Evolutionary conservation across 2,113 vertebrate genomes (phyloP).

Genomic region (Pteropus alecto): DNA sequence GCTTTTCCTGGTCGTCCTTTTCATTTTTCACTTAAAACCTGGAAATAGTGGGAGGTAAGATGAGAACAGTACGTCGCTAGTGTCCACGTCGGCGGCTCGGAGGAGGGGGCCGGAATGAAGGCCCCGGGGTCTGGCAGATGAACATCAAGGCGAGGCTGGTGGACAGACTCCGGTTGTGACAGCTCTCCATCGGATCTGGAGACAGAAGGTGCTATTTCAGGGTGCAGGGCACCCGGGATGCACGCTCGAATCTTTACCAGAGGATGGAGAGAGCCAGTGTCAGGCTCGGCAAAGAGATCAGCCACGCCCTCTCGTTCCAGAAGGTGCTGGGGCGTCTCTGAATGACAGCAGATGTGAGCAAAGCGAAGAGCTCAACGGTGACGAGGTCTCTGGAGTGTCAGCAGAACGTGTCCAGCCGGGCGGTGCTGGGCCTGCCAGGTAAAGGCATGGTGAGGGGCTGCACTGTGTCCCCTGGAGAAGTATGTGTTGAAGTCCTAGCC

Average conservation of each 20-base stretch:
- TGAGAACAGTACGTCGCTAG: not conserved
- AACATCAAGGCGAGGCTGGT: not conserved
- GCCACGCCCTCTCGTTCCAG: not conserved
- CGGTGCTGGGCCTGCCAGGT: not conserved
- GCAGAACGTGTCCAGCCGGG: fast-evolving
- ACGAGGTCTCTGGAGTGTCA: fast-evolving
- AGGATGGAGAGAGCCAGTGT: fast-evolving
- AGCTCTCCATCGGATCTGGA: fast-evolving
- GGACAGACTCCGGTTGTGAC: not conserved
- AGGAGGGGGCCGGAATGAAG: too few species aligned
- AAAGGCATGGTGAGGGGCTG: fast-evolving
- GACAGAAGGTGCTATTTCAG: not conserved
- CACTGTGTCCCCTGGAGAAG: not conserved
- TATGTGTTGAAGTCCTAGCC: not conserved
- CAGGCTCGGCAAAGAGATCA: fast-evolving
- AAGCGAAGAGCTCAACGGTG: fast-evolving
- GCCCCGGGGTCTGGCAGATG: not conserved
- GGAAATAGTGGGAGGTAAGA: not conserved
- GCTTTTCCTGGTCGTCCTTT: not conserved
- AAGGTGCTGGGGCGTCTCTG: not conserved
- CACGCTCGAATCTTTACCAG: fast-evolving
- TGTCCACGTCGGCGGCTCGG: not conserved
- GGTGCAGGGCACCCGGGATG: fast-evolving
- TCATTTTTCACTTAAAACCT: not conserved
- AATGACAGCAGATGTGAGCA: fast-evolving